Evolutionary conservation across 2,113 vertebrate genomes (phyloP).

Genomic region (Regulus satrapa): DNA sequence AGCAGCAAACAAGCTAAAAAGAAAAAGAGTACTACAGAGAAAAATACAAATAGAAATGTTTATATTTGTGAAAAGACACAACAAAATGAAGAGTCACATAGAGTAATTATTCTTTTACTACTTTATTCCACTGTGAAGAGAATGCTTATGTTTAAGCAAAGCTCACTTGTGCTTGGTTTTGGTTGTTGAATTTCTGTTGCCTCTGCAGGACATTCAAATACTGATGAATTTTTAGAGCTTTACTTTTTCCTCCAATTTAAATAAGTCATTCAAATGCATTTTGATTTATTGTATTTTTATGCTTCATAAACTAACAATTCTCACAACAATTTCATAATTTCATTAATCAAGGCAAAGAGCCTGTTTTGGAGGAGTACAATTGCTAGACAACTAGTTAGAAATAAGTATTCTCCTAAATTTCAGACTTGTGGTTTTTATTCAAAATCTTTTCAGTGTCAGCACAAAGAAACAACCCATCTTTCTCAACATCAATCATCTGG

Average conservation of each 20-base stretch:
- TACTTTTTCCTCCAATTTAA: not conserved
- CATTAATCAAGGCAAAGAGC: not conserved
- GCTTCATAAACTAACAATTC: not conserved
- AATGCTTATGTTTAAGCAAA: not conserved
- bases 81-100: not conserved
- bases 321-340: not conserved
- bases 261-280: not conserved
- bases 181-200: not conserved
- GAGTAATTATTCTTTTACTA: not conserved
- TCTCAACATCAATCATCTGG: slow-evolving; percentile 2
- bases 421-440: not conserved
- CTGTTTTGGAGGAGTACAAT: not conserved
- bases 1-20: not conserved
- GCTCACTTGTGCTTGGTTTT: not conserved
- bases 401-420: not conserved
- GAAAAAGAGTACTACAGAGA: not conserved
- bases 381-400: not conserved
- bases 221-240: not conserved
- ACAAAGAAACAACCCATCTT: slow-evolving; percentile 15
- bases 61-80: not conserved
- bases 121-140: not conserved
- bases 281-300: not conserved
- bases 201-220: not conserved
- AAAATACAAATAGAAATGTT: not conserved
- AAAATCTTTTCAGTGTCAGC: not conserved